A percentile compares a stretch with the other conserved stretches of the same genome.
Conservation (phyloP, 53 echinoderm and acorn worm genomes). For the Henricia sp. region DNA sequence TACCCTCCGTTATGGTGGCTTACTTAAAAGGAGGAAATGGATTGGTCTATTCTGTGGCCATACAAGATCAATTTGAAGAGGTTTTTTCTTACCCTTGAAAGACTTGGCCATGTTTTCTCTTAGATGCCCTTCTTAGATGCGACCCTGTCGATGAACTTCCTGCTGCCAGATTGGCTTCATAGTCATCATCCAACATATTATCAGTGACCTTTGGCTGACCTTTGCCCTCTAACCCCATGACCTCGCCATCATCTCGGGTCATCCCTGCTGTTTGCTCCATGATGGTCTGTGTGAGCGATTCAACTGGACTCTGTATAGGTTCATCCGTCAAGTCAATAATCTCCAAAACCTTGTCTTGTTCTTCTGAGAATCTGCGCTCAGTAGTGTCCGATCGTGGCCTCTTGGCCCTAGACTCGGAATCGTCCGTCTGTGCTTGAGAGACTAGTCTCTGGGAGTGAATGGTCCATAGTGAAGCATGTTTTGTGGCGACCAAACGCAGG, state of each 20-base stretch:
- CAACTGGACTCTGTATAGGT: neutral
- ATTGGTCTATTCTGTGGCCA: too few relatives aligned
- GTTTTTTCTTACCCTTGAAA: constrained; percentile 16
- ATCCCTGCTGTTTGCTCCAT: neutral
- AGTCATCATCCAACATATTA: neutral
- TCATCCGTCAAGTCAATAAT: constrained; percentile 18
- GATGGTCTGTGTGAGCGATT: too few relatives aligned
- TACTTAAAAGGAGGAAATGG: too few relatives aligned
- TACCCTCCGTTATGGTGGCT: too few relatives aligned
- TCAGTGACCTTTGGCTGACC: constrained; percentile 18
- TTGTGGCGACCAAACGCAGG: constrained; percentile 53
- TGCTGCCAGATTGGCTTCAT: neutral
- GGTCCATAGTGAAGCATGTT: constrained; percentile 69
- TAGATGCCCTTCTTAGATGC: constrained; percentile 12
- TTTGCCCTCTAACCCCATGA: constrained; percentile 26
- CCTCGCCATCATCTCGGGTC: neutral
- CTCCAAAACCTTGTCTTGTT: neutral
- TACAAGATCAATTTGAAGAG: too few relatives aligned
- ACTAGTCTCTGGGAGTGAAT: constrained; percentile 59
- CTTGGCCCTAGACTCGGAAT: constrained; percentile 3
- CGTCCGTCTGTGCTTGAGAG: neutral
- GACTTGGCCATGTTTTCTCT: constrained; percentile 26
- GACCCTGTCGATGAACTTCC: neutral
- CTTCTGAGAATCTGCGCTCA: neutral
- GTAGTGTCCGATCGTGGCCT: constrained; percentile 20